Percentiles rank a stretch among this genome's conserved stretches.
Evolutionary conservation across 2,888 invertebrate genomes (phyloP).

Genomic region (Leuctra nigra): DNA sequence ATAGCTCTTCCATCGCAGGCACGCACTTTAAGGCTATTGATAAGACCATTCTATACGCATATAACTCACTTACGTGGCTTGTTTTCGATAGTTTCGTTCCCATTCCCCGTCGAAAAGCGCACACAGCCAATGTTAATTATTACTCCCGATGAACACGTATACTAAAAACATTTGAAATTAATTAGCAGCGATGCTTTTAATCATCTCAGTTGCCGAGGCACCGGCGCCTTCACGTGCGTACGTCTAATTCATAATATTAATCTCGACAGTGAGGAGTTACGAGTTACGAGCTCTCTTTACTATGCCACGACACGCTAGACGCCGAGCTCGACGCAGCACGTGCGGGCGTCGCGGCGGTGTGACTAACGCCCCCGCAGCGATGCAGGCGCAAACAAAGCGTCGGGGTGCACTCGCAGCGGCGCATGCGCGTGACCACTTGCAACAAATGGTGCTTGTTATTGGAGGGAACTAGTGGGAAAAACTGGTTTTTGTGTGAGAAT

Average conservation of each 20-base stretch:
- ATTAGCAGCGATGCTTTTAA: not conserved
- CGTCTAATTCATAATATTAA: not conserved
- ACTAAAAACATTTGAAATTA: not conserved
- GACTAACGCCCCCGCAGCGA: constrained; percentile 6
- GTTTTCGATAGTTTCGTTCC: constrained; percentile 1
- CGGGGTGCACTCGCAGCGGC: not conserved
- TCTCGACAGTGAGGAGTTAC: not conserved
- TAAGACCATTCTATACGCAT: not conserved
- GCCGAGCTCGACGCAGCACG: not conserved
- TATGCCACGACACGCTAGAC: not conserved
- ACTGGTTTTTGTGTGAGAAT: no score
- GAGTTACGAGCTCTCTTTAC: not conserved
- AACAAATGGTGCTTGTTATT: no score
- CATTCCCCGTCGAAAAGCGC: not conserved
- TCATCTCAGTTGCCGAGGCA: not conserved
- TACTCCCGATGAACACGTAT: not conserved
- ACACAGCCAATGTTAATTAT: not conserved
- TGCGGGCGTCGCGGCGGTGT: not conserved
- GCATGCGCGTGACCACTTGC: no score
- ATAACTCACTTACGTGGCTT: not conserved
- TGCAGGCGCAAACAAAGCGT: not conserved
- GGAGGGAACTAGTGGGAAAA: no score
- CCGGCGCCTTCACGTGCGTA: not conserved
- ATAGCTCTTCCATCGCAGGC: not conserved
- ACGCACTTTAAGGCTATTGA: not conserved